Conservation (phyloP, 2,888 invertebrate genomes). For the Rhingia rostrata region DNA sequence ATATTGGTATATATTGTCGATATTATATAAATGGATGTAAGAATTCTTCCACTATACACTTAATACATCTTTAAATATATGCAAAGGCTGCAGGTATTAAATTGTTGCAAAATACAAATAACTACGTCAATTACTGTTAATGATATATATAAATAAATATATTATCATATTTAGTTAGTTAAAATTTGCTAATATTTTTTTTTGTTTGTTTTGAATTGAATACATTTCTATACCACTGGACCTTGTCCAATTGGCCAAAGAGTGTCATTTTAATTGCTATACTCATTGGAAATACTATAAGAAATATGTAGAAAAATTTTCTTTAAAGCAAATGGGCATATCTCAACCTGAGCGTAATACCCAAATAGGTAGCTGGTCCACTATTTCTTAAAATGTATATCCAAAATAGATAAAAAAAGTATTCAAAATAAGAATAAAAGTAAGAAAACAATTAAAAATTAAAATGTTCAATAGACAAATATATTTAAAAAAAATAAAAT, state of each 20-base stretch:
- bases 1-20: constrained; percentile 30
- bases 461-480: constrained; percentile 38
- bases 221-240: not conserved
- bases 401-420: constrained; percentile 1
- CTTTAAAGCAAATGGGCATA: constrained; percentile 34
- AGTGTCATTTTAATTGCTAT: constrained; percentile 10
- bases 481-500: constrained; percentile 51
- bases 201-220: not conserved
- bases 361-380: constrained; percentile 55
- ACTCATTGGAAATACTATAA: constrained; percentile 23
- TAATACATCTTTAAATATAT: constrained; percentile 8
- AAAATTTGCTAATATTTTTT: constrained; percentile 19
- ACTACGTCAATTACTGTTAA: constrained; percentile 22
- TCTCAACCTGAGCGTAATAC: constrained; percentile 23
- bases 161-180: constrained; percentile 14
- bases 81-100: constrained; percentile 22
- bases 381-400: constrained; percentile 34
- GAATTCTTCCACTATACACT: not conserved
- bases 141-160: constrained; percentile 11
- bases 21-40: constrained; percentile 19
- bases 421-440: not conserved
- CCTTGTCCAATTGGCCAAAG: constrained; percentile 39
- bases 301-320: constrained; percentile 41
- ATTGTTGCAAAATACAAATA: constrained; percentile 50
- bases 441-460: constrained; percentile 28